Evolutionary conservation across 23 tunicate species (phyloP), one percentile per base, ranked within the genome.

Genomic region (Trididemnum miniatum): DNA sequence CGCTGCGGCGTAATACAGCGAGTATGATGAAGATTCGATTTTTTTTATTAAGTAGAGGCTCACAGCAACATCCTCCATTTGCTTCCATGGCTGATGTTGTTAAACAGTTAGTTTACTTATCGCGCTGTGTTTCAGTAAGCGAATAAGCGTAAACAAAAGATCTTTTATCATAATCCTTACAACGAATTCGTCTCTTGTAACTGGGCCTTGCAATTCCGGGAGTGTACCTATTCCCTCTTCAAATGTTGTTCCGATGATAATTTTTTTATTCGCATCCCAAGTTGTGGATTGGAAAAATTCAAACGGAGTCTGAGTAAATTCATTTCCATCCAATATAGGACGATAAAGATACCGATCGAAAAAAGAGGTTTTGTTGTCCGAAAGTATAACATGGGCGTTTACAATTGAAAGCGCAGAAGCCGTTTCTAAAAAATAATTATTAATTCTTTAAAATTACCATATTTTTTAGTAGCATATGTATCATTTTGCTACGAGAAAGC

Each of bases 231-330:
- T 74, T 1, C 44, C 59, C 39, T 85, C 89, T 28, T 85, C 83
- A 0, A 71, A 0, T 1, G 40, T 79, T 0, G 67, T 78, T 40
- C 91, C 91, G 20, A 86, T 51, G 25, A 86, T 54, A 0, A 86
- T 25, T 31, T 72, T 85, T 37, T 80, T 80, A 26, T 80, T 60
- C 24, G 23, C 71, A 51, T 86, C 72, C 85, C 91, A 86, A 18
- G 35, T 38, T 31, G 85, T 85, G 9, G 59, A 33, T 28, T 35
- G 85, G 36, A 86, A 72, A 18, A 57, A 39, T 38, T 71, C 49
- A 40, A 86, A 40, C 20, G 91, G 91, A 34, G 71, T 85, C 31
- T 80, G 74, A 1, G 80, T 86, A 44, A 86, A 80, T 59, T 86
- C 91, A n/a, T n/a, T n/a, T 1, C 80, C 91, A 51, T 86, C 91